Evolutionary conservation across 2,113 vertebrate genomes (phyloP).

Genomic region (Chauna torquata): DNA sequence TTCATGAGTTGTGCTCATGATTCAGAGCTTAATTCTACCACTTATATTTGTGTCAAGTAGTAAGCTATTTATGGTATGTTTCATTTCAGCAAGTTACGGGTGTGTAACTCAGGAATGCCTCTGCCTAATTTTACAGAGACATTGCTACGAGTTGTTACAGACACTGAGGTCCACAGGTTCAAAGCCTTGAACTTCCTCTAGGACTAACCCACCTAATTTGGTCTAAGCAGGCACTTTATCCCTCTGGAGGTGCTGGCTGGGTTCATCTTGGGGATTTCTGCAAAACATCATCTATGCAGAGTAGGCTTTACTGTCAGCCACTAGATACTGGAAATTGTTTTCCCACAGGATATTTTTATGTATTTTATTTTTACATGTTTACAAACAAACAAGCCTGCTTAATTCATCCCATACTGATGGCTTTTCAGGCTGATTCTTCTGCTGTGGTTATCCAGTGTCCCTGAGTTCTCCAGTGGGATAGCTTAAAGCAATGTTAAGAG

Average conservation of each 20-base stretch:
- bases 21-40: background rate
- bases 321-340: background rate
- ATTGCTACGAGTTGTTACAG: background rate
- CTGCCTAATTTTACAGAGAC: background rate
- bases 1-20: fast-evolving
- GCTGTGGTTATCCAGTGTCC: background rate
- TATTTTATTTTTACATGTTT: constrained; percentile 29
- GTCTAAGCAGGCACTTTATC: background rate
- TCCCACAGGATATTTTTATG: constrained; percentile 16
- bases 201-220: background rate
- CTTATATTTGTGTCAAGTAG: background rate
- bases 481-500: background rate
- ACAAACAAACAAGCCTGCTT: background rate
- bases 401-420: background rate
- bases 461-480: background rate
- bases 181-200: background rate
- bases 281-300: background rate
- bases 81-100: background rate
- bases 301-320: background rate
- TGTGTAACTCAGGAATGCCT: background rate
- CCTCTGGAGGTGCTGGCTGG: background rate
- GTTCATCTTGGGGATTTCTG: background rate
- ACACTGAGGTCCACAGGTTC: background rate
- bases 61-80: background rate
- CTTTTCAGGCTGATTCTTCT: constrained; percentile 44